Percentiles rank a stretch among this genome's conserved stretches.
Conservation (phyloP, 2,888 invertebrate species). For the Drosophila seclusa region DNA sequence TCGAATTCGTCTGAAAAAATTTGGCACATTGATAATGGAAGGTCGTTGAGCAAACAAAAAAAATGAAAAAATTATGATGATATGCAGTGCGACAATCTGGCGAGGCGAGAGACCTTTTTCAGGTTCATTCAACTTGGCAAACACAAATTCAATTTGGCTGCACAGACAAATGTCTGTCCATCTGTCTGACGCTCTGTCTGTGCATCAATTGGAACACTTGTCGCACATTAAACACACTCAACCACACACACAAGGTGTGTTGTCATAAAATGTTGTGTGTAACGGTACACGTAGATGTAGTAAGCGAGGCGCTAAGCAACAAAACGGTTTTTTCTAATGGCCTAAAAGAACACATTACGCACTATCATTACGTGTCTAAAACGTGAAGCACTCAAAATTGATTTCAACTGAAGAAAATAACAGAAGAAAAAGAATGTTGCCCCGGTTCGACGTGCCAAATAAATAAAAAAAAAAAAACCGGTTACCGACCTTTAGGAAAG, state of each 20-base stretch:
- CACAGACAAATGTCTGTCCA: constrained; percentile 19
- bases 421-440: constrained; percentile 40
- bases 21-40: constrained; percentile 21
- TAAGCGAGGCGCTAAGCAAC: constrained; percentile 63
- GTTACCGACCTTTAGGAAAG: constrained; percentile 79
- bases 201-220: constrained; percentile 53
- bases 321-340: constrained; percentile 68
- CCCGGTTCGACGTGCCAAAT: constrained; percentile 44
- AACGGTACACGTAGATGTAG: constrained; percentile 68
- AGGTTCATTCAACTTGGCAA: constrained; percentile 69
- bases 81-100: constrained; percentile 46
- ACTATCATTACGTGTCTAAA: constrained; percentile 37
- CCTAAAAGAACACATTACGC: constrained; percentile 46
- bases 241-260: constrained; percentile 42
- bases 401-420: constrained; percentile 38
- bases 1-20: neutral
- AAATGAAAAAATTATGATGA: constrained; percentile 7
- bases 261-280: constrained; percentile 57
- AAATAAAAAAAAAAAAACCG: constrained; percentile 42
- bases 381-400: constrained; percentile 56
- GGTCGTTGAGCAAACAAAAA: constrained; percentile 1
- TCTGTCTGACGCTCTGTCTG: constrained; percentile 16
- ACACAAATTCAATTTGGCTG: constrained; percentile 66
- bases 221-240: constrained; percentile 19
- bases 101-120: constrained; percentile 50